Evolutionary conservation across 1,140 invertebrate species (phyloP).

Genomic region (Nephotettix cincticeps): DNA sequence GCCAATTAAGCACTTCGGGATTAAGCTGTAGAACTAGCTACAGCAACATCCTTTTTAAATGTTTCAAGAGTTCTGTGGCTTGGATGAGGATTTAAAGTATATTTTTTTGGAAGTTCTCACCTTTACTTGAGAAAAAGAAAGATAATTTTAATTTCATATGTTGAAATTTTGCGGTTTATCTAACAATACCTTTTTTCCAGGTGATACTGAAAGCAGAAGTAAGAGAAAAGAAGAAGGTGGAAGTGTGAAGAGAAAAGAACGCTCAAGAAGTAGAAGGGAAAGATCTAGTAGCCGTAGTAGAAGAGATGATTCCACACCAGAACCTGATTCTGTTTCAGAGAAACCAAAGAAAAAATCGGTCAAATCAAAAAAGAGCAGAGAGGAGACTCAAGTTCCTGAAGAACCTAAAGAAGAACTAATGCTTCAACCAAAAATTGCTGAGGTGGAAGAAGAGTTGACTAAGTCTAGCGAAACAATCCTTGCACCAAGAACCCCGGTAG

Average conservation of each 20-base stretch:
- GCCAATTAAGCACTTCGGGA: no score
- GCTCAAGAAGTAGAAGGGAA: slow-evolving; percentile 31
- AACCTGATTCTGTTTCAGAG: slow-evolving; percentile 6
- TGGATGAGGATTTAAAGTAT: no score
- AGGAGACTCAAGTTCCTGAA: slow-evolving; percentile 43
- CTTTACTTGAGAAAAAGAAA: no score
- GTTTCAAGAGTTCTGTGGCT: no score
- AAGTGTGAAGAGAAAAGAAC: slow-evolving; percentile 37
- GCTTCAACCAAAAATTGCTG: slow-evolving; percentile 21
- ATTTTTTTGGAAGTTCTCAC: no score
- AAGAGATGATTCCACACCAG: slow-evolving; percentile 31
- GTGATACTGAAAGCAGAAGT: slow-evolving; percentile 29
- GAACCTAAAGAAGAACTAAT: slow-evolving; percentile 32
- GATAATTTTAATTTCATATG: no score
- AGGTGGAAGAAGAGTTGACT: slow-evolving; percentile 30
- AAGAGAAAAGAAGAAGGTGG: slow-evolving; percentile 37
- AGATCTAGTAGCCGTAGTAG: slow-evolving; percentile 29
- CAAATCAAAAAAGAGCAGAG: slow-evolving; percentile 44
- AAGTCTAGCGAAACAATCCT: slow-evolving; percentile 27
- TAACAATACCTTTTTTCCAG: no score
- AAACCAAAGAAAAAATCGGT: slow-evolving; percentile 42
- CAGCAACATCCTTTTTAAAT: no score
- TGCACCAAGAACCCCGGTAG: slow-evolving; percentile 13
- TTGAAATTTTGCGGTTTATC: no score
- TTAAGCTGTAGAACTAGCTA: no score